A percentile compares a stretch with the other conserved stretches of the same genome.
Conservation (phyloP, 2,888 invertebrate genomes). For the Sipunculus nudus region DNA sequence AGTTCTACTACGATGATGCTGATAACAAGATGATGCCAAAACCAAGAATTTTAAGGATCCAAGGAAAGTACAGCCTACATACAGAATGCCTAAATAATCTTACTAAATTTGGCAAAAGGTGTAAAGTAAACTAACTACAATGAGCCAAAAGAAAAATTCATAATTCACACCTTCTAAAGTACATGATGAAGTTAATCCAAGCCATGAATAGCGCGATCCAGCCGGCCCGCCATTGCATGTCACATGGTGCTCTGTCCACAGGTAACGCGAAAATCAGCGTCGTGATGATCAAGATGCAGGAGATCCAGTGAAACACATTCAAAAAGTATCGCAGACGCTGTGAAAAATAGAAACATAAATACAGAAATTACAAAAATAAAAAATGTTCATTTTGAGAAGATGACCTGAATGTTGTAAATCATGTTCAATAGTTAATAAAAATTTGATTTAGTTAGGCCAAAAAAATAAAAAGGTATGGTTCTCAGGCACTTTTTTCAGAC, state of each 20-base stretch:
- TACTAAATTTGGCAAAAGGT: not conserved
- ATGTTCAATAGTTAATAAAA: no score
- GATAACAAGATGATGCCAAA: no score
- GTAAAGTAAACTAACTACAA: not conserved
- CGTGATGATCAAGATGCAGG: slow-evolving; percentile 34
- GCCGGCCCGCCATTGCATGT: slow-evolving; percentile 50
- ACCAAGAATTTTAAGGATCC: no score
- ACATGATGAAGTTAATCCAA: slow-evolving; percentile 49
- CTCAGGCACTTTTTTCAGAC: no score
- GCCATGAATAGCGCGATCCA: slow-evolving; percentile 49
- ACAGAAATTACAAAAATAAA: not conserved
- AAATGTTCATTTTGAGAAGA: no score
- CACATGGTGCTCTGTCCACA: slow-evolving; percentile 44
- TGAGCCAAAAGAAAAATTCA: not conserved
- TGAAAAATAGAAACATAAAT: not conserved
- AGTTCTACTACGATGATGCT: no score
- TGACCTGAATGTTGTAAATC: no score
- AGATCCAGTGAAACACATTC: slow-evolving; percentile 40
- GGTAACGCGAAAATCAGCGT: slow-evolving; percentile 43
- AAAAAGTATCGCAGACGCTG: slow-evolving; percentile 35
- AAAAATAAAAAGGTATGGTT: no score
- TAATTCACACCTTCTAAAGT: slow-evolving; percentile 36
- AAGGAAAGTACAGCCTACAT: no score
- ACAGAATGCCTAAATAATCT: not conserved
- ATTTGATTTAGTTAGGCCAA: no score